Percentiles rank a stretch among this genome's conserved stretches.
Conservation (phyloP, 2,113 vertebrate genomes). For the Zeus faber region DNA sequence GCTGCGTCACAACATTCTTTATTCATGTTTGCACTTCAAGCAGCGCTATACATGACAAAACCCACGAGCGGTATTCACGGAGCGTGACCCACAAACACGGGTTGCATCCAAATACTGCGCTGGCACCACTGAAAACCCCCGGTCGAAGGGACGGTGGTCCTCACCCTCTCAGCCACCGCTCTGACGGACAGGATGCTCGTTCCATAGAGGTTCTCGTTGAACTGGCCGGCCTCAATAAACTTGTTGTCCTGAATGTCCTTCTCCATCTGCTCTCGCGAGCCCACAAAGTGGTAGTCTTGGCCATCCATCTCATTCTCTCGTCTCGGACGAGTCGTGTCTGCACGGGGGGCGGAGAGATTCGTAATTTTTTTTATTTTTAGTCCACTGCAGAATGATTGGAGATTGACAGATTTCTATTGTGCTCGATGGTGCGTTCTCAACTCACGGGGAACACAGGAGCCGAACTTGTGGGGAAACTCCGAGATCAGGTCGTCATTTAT, state of each 20-base stretch:
- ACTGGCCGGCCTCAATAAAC: slow-evolving; percentile 97
- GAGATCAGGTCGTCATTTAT: slow-evolving; percentile 98
- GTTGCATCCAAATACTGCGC: not conserved
- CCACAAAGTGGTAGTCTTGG: slow-evolving; percentile 96
- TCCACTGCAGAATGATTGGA: not conserved
- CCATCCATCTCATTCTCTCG: slow-evolving; percentile 95
- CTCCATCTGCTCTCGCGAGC: slow-evolving; percentile 95
- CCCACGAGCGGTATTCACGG: not conserved
- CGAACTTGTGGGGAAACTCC: slow-evolving; percentile 98
- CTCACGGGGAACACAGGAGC: slow-evolving; percentile 98
- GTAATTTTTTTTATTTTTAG: no score
- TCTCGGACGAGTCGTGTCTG: slow-evolving; percentile 93
- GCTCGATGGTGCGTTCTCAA: slow-evolving; percentile 22
- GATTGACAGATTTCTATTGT: no score
- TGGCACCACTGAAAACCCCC: not conserved
- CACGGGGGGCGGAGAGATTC: not conserved
- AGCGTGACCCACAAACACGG: not conserved
- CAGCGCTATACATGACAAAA: not conserved
- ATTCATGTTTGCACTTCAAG: not conserved
- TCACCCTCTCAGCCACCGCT: slow-evolving; percentile 93
- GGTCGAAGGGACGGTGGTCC: slow-evolving; percentile 26
- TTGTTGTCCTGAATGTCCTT: slow-evolving; percentile 99
- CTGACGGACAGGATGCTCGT: slow-evolving; percentile 97
- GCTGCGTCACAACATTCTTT: not conserved
- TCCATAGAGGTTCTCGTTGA: slow-evolving; percentile 97